Conservation (phyloP, 2,888 invertebrate genomes). For the Cheiracanthium punctorium region DNA sequence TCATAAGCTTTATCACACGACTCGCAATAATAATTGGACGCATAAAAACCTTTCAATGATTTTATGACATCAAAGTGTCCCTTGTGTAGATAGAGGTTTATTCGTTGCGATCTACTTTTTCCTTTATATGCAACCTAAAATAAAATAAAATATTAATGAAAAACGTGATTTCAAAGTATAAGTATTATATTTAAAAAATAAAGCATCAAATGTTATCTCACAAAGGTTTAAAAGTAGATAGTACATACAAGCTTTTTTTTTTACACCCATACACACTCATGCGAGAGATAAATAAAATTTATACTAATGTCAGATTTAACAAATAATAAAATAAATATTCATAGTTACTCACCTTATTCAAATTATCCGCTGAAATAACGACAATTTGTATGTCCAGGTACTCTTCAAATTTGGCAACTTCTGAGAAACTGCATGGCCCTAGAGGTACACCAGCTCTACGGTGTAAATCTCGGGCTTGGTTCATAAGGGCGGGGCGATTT, state of each 20-base stretch:
- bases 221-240: too few species aligned
- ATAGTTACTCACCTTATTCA: neutral
- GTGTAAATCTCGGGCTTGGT: neutral
- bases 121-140: neutral
- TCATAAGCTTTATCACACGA: neutral
- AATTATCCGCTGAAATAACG: neutral
- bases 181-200: too few species aligned
- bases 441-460: neutral
- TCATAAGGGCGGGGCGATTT: neutral
- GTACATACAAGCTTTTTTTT: too few species aligned
- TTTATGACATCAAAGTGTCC: neutral
- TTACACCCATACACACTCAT: too few species aligned
- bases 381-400: neutral
- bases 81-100: neutral
- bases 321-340: too few species aligned
- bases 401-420: neutral
- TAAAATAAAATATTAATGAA: too few species aligned
- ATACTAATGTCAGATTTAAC: too few species aligned
- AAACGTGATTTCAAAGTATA: too few species aligned
- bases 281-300: too few species aligned
- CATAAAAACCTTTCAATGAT: neutral
- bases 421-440: neutral
- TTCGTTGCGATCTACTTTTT: neutral
- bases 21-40: neutral
- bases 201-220: too few species aligned